phyloP scores from a whole-genome alignment of 2,113 vertebrate species.

The Callopanchax toddi region DNA sequence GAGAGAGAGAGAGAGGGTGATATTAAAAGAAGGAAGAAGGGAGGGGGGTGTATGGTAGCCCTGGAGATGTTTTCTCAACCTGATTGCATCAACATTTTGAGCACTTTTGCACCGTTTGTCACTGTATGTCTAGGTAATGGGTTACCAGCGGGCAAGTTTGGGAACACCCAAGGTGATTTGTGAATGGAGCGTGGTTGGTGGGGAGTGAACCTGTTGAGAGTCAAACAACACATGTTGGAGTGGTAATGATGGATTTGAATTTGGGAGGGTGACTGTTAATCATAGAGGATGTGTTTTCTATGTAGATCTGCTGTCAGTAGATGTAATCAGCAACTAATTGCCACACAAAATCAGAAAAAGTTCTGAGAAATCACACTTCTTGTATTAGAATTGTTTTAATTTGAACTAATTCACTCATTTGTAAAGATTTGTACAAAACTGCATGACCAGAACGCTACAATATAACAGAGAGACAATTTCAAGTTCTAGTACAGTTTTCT shows the following conservation, averaged over 20 bases:
- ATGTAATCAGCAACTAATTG: not conserved
- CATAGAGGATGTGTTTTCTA: conserved; percentile 55
- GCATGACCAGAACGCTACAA: too few relatives aligned
- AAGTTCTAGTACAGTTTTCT: too few relatives aligned
- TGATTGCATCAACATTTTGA: conserved; percentile 81
- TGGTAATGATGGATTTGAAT: conserved; percentile 78
- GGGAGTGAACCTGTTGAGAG: conserved; percentile 81
- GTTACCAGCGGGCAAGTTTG: conserved; percentile 81
- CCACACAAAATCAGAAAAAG: not conserved
- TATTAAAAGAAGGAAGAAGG: conserved; percentile 51
- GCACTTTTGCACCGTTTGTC: conserved; percentile 80
- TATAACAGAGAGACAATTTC: too few relatives aligned
- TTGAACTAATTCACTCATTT: too few relatives aligned
- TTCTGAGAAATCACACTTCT: too few relatives aligned
- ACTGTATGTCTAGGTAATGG: conserved; percentile 84
- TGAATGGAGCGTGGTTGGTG: conserved; percentile 73
- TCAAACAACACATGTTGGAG: conserved; percentile 72
- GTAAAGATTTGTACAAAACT: too few relatives aligned
- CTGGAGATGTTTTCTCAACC: conserved; percentile 86
- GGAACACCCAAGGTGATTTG: conserved; percentile 85
- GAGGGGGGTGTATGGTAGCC: conserved; percentile 59
- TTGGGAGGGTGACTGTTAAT: conserved; percentile 62
- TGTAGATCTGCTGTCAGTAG: conserved; percentile 28
- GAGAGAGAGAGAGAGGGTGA: not conserved
- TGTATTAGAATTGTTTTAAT: too few relatives aligned